Evolutionary conservation across 2,888 invertebrate genomes (phyloP).

Genomic region (Sclerodermus sp.): DNA sequence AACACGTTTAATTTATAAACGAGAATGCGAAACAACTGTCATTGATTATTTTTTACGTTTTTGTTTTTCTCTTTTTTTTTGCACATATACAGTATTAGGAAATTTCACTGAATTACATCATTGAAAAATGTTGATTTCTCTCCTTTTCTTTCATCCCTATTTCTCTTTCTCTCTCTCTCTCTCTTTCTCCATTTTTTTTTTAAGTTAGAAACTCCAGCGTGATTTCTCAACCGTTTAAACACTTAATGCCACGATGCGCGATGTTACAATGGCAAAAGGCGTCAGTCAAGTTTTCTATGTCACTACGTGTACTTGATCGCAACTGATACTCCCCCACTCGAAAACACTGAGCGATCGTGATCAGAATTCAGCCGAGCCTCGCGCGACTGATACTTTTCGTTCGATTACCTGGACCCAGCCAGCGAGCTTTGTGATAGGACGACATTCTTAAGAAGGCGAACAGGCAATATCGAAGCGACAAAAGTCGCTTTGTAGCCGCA

Average conservation of each 20-base stretch:
- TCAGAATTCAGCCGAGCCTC: conserved; percentile 14
- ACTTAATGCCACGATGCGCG: no score
- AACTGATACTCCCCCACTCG: conserved; percentile 23
- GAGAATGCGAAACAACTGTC: background rate
- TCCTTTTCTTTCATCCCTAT: no score
- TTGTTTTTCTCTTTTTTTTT: no score
- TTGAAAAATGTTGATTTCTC: background rate
- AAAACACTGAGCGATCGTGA: conserved; percentile 20
- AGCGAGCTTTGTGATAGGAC: conserved; percentile 16
- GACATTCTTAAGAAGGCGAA: conserved; percentile 16
- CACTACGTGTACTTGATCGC: no score
- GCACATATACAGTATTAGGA: no score
- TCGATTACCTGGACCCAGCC: conserved; percentile 14
- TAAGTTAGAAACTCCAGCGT: no score
- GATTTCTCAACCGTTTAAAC: no score
- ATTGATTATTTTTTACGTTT: background rate
- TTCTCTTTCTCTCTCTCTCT: no score
- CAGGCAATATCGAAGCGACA: background rate
- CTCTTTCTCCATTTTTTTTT: no score
- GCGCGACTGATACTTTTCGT: conserved; percentile 26
- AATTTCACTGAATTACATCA: no score
- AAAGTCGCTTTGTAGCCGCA: background rate
- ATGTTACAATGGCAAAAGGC: background rate
- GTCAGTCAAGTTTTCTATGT: conserved; percentile 13
- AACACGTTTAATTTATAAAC: background rate